Evolutionary conservation across 2,888 invertebrate species (phyloP).

Genomic region (Eupithecia vulgata): DNA sequence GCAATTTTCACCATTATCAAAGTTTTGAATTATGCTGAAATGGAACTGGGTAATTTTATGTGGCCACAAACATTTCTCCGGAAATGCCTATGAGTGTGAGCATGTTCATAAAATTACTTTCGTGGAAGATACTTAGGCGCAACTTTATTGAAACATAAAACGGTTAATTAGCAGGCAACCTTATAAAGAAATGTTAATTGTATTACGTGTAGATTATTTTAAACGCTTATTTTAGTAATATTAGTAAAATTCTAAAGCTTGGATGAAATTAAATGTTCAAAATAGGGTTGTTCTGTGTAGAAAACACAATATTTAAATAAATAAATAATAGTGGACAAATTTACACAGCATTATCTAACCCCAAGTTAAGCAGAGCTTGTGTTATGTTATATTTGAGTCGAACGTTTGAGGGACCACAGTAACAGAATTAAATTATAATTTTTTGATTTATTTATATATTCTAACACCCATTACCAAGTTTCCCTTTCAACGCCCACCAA

Average conservation of each 20-base stretch:
- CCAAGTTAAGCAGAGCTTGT: no score
- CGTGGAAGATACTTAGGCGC: constrained; percentile 6
- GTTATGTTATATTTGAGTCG: no score
- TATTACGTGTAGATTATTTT: constrained; percentile 9
- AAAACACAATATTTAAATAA: no score
- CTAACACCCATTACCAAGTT: not conserved
- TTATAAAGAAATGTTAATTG: not conserved
- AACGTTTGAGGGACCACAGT: not conserved
- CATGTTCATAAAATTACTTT: constrained; percentile 14
- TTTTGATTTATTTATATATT: not conserved
- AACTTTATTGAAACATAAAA: constrained; percentile 9
- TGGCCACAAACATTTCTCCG: constrained; percentile 21
- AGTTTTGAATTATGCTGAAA: constrained; percentile 53
- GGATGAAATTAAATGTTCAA: not conserved
- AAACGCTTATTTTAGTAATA: not conserved
- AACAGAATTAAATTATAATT: not conserved
- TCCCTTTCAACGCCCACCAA: not conserved
- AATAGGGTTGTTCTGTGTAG: not conserved
- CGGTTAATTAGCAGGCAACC: constrained; percentile 3
- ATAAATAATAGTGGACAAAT: no score
- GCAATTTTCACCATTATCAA: constrained; percentile 58
- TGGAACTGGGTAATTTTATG: constrained; percentile 50
- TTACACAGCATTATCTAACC: no score
- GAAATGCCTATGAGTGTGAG: constrained; percentile 3
- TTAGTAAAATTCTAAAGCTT: not conserved